Base-by-base conservation (phyloP, 2,888 invertebrate genomes). In the Eupeodes latifasciatus region DNA sequence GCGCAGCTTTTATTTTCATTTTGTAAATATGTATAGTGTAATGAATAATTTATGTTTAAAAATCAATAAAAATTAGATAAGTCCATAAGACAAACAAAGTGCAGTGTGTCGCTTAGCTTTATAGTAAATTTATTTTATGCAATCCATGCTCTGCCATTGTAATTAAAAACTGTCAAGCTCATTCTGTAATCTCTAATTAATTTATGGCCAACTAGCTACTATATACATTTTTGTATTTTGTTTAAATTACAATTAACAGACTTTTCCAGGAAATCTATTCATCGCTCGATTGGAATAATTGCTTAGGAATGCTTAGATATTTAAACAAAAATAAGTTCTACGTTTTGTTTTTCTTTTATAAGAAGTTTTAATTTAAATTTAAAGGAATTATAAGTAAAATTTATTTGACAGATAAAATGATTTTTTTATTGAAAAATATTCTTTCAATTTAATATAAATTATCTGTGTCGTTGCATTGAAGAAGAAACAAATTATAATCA, bases 151-250 rank as follows among this genome's bases (percentile, higher is more conserved):
- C 40, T 72, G 75, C 34, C 34, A 59, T 14, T 40, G 3, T 75
- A 83, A 86, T 83, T 86, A 79, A 83, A 71, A 79, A 74, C 69
- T 76, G 79, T 86, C 83, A 71, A 75, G 82, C 69, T 27, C 57
- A 44, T 71, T 83, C 71, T 86, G 75, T 83, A 83, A 86, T 79
- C 64, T 81, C 77, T 75, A 87, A 87, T 87, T 84, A 84, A 87
- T 87, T 81, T 87, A 87, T 84, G 72, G 16, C 72, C 71, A 36
- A 44, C 40, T 5, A 40, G 40, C 40, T 69, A 71, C 57, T 27
- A 27, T 27, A 27, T 3, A 83, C 72, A 87, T 80, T 55, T 47
- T 81, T 71, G 69, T 64, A 7, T 62, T 9, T 67, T 53, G 74
- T 84, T 87, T 84, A 84, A 81, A 81, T 84, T 81, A 47, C 77